These are phyloP conservation scores for Epizoanthus rinbou DNA, from an alignment of 92 coral and sea anemone species.

Conservation along the genomic window DNA sequence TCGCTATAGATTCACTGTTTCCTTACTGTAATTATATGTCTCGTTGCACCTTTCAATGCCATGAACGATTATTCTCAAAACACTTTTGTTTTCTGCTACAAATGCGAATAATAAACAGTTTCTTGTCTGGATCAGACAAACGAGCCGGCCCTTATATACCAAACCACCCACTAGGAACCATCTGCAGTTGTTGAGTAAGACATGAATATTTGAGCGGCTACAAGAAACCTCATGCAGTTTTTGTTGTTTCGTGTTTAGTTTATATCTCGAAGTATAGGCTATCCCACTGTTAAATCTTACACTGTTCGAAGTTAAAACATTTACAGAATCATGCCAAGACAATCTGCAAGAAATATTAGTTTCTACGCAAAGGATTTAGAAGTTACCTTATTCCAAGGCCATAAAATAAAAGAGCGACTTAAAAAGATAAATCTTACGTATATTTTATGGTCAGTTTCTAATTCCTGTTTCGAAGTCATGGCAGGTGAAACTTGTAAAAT, in stretches of 20 bases:
- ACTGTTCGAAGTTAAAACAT: neutral
- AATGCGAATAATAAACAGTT: neutral
- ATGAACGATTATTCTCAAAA: neutral
- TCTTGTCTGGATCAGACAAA: neutral
- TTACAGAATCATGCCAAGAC: neutral
- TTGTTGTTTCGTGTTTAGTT: no score
- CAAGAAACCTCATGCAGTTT: no score
- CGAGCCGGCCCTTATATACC: no score
- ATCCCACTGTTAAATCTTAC: neutral
- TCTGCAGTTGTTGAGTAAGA: neutral
- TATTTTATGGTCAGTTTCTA: no score
- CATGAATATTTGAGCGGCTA: neutral
- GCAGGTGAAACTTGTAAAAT: no score
- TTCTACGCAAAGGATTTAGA: neutral
- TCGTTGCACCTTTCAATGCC: neutral
- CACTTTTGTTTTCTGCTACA: neutral
- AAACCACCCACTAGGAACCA: neutral
- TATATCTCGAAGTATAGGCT: neutral
- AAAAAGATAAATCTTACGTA: no score
- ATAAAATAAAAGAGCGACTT: neutral
- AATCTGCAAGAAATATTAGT: neutral
- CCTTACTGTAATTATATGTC: slow-evolving; percentile 11
- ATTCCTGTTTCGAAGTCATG: no score
- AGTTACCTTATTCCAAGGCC: neutral
- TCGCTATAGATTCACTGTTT: neutral